These are phyloP conservation scores for Umimayanthus chanpuru DNA, from an alignment of 92 coral and sea anemone species.

Conservation along the genomic window DNA sequence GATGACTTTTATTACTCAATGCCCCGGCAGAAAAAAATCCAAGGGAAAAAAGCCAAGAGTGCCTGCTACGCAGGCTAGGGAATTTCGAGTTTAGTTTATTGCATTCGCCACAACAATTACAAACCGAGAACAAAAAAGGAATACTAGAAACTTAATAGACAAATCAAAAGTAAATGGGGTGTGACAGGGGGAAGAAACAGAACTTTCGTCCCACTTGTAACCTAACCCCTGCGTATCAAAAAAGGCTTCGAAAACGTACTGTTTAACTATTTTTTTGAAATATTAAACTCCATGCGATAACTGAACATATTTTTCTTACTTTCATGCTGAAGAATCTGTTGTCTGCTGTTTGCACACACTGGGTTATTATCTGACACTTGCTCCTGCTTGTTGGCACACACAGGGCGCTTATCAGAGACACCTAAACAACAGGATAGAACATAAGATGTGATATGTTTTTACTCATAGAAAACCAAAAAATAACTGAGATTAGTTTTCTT, in stretches of 20 bases:
- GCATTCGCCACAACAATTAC: too few species aligned
- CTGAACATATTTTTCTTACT: slow-evolving; percentile 42
- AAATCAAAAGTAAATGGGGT: too few species aligned
- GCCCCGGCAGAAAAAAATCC: too few species aligned
- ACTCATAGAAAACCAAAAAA: neutral
- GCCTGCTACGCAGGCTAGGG: too few species aligned
- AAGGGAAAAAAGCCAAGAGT: too few species aligned
- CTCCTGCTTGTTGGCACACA: slow-evolving; percentile 31
- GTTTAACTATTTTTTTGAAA: neutral
- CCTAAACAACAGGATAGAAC: slow-evolving; percentile 44
- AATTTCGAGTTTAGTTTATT: too few species aligned
- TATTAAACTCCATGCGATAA: neutral
- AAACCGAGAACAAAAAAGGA: too few species aligned
- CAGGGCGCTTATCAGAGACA: slow-evolving; percentile 64
- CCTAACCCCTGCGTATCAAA: too few species aligned
- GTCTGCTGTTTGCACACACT: slow-evolving; percentile 84
- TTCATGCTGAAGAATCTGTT: slow-evolving; percentile 78
- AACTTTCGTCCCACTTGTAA: too few species aligned
- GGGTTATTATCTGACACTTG: slow-evolving; percentile 41
- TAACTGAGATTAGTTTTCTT: neutral
- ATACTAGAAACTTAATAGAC: too few species aligned
- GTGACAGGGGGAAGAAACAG: too few species aligned
- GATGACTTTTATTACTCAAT: too few species aligned
- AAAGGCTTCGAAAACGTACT: neutral
- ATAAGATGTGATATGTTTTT: neutral